Conservation (phyloP, 2,797 vertebrate genomes). For the Hippoglossus hippoglossus region DNA sequence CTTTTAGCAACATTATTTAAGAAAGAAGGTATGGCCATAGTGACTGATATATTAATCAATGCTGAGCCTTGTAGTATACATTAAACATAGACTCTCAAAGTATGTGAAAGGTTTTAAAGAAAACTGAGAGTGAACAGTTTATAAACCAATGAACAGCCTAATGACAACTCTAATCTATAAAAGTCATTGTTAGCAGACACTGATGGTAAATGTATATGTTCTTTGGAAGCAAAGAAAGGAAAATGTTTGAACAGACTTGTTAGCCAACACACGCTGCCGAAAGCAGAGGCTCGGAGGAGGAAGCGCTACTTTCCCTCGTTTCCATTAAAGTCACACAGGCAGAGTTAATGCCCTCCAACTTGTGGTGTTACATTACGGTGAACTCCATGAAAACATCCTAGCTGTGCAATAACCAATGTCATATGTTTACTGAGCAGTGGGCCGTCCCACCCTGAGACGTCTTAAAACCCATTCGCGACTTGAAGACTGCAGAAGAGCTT, state of each 20-base stretch:
- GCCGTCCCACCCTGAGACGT: conserved; percentile 50
- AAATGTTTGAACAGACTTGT: conserved; percentile 69
- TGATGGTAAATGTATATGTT: conserved; percentile 28
- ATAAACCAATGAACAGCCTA: conserved; percentile 25
- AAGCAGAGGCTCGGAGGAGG: conserved; percentile 36
- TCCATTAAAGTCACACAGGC: conserved; percentile 80
- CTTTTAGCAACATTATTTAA: neutral
- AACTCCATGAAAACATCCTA: conserved; percentile 71
- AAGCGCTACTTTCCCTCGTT: conserved; percentile 55
- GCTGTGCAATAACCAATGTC: conserved; percentile 73
- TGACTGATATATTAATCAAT: neutral
- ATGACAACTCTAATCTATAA: conserved; percentile 56
- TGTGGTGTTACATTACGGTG: conserved; percentile 78
- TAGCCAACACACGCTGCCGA: conserved; percentile 53
- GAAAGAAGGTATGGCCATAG: neutral
- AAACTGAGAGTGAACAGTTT: conserved; percentile 20
- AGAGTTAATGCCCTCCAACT: conserved; percentile 69
- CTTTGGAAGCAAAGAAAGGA: conserved; percentile 52
- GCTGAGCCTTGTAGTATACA: neutral
- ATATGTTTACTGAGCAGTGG: conserved; percentile 64
- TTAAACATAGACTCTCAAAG: conserved; percentile 14
- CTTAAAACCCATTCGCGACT: conserved; percentile 65
- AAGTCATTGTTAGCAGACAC: conserved; percentile 68
- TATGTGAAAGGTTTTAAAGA: conserved; percentile 17
- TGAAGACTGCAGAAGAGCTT: conserved; percentile 41